Evolutionary conservation across 2,888 invertebrate species (phyloP).

Genomic region (Gastracanthus pulcherrimus): DNA sequence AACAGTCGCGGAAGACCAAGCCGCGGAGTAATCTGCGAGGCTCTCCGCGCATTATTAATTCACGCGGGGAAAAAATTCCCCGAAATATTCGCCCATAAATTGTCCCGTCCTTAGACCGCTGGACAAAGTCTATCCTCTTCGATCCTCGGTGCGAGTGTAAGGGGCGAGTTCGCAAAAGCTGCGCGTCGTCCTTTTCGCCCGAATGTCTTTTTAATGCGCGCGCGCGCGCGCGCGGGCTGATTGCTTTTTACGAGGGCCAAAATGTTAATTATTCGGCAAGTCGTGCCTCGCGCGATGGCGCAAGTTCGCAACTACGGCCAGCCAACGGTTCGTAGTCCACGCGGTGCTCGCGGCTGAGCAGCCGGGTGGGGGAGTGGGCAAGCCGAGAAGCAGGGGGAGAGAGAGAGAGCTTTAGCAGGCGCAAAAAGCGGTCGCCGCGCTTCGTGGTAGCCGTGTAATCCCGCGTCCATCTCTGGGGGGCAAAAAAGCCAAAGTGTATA

Average conservation of each 20-base stretch:
- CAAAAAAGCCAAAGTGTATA: slow-evolving; percentile 68
- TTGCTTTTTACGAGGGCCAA: slow-evolving; percentile 5
- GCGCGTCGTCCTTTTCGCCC: too few species aligned
- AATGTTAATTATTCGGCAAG: background rate
- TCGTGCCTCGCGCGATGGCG: background rate
- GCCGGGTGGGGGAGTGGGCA: slow-evolving; percentile 3
- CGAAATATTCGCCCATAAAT: slow-evolving; percentile 39
- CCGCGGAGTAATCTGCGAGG: background rate
- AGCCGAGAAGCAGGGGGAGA: slow-evolving; percentile 22
- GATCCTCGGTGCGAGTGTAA: slow-evolving; percentile 35
- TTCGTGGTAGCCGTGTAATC: slow-evolving; percentile 72
- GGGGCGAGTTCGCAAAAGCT: slow-evolving; percentile 54
- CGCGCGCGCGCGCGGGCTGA: slow-evolving; percentile 44
- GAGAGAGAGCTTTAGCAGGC: background rate
- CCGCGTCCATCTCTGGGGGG: slow-evolving; percentile 59
- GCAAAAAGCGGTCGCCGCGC: slow-evolving; percentile 70
- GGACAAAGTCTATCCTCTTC: too few species aligned
- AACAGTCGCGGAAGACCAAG: background rate
- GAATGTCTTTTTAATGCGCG: too few species aligned
- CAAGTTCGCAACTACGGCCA: too few species aligned
- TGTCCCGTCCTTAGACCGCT: too few species aligned
- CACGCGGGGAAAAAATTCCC: background rate
- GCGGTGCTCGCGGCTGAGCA: background rate
- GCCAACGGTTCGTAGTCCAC: background rate
- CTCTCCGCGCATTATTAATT: slow-evolving; percentile 15